phyloP scores from a whole-genome alignment of 2,888 invertebrate species.

The Cephus rjabovi region DNA sequence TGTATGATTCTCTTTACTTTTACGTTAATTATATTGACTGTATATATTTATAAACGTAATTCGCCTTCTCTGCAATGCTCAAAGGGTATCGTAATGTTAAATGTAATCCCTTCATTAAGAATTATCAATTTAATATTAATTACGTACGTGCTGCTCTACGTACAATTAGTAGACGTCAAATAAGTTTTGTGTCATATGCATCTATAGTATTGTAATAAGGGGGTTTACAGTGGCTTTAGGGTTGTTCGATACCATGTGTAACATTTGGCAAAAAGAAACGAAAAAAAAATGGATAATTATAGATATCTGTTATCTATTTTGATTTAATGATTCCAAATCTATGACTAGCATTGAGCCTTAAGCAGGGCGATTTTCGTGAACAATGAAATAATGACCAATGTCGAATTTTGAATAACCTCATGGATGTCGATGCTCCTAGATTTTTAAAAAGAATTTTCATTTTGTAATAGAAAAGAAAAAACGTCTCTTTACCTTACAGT shows the following conservation, averaged over 20 bases:
- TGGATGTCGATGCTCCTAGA: too few relatives aligned
- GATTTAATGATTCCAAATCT: background rate
- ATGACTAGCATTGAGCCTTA: background rate
- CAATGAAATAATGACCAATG: background rate
- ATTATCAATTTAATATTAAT: background rate
- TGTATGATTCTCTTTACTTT: background rate
- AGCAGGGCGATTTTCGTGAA: background rate
- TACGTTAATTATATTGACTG: background rate
- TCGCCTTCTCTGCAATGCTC: background rate
- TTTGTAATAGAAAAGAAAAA: background rate
- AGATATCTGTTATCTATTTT: background rate
- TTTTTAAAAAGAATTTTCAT: background rate
- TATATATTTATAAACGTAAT: background rate
- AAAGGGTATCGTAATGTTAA: background rate
- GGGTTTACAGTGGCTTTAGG: background rate
- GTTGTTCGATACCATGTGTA: background rate
- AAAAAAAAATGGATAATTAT: background rate
- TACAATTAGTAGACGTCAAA: background rate
- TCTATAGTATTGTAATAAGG: background rate
- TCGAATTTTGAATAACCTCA: background rate
- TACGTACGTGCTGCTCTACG: background rate
- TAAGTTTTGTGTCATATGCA: background rate
- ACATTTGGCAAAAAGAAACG: background rate
- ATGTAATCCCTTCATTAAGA: background rate
- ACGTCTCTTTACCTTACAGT: constrained; percentile 1